Percentiles rank a stretch among this genome's conserved stretches.
phyloP scores from a whole-genome alignment of 2,113 vertebrate genomes.

The Canis aureus region DNA sequence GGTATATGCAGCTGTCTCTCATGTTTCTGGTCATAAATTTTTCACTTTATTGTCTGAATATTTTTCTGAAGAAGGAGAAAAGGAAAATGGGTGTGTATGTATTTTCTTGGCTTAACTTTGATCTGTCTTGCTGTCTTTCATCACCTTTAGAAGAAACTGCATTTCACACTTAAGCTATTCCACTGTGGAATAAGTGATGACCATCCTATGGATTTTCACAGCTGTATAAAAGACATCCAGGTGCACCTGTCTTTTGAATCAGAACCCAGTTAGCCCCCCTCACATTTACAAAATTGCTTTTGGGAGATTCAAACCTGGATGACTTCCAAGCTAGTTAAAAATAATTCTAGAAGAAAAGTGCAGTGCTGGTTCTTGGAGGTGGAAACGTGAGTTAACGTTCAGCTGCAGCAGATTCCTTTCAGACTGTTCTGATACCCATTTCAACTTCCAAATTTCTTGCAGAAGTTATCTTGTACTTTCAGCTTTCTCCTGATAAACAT shows the following conservation, averaged over 20 bases:
- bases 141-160: slow-evolving; percentile 25
- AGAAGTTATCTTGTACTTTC: slow-evolving; percentile 67
- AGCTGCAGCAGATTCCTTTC: slow-evolving; percentile 39
- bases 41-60: not conserved
- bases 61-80: not conserved
- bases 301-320: slow-evolving; percentile 73
- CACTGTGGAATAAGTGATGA: slow-evolving; percentile 51
- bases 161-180: slow-evolving; percentile 42
- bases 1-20: not conserved
- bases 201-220: slow-evolving; percentile 13
- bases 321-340: slow-evolving; percentile 79
- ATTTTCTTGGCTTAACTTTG: slow-evolving; percentile 50
- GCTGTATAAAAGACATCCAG: slow-evolving; percentile 48
- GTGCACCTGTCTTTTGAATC: slow-evolving; percentile 63
- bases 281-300: slow-evolving; percentile 67
- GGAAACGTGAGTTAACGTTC: not conserved
- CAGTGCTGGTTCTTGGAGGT: not conserved
- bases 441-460: slow-evolving; percentile 64
- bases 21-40: not conserved
- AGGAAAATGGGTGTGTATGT: not conserved
- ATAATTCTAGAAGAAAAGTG: slow-evolving; percentile 77
- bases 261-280: slow-evolving; percentile 59
- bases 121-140: slow-evolving; percentile 46
- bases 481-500: slow-evolving; percentile 79
- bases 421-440: slow-evolving; percentile 16